A percentile compares a stretch with the other conserved stretches of the same genome.
Conservation (phyloP, 1,140 invertebrate species). For the Neodiprion fabricii region DNA sequence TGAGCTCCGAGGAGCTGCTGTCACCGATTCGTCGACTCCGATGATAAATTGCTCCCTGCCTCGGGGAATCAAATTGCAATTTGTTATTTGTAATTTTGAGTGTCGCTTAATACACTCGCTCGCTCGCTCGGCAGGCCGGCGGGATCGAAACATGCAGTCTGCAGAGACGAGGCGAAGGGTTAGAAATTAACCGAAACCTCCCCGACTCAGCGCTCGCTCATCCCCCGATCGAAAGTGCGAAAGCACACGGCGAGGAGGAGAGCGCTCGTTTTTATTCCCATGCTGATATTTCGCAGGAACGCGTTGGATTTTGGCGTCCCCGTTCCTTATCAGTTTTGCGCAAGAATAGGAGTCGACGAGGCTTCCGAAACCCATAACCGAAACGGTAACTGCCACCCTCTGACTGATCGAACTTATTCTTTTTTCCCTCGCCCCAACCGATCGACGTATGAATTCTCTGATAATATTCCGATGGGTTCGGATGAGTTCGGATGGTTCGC, state of each 20-base stretch:
- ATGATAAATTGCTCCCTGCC: conserved; percentile 58
- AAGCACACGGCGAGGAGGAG: conserved; percentile 2
- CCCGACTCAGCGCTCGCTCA: not conserved
- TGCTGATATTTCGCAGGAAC: not conserved
- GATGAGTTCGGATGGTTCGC: not conserved
- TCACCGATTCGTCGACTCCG: conserved; percentile 61
- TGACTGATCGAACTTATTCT: conserved; percentile 60
- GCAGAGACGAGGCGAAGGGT: conserved; percentile 24
- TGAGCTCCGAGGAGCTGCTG: conserved; percentile 29
- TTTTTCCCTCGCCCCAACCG: conserved; percentile 33
- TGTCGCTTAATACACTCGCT: conserved; percentile 60
- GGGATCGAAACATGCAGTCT: conserved; percentile 24
- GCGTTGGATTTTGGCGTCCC: not conserved
- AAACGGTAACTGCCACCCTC: conserved; percentile 62
- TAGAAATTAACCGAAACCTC: conserved; percentile 24
- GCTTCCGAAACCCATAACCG: conserved; percentile 64
- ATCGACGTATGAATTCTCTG: conserved; percentile 19
- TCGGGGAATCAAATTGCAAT: conserved; percentile 62
- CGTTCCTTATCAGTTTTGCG: conserved; percentile 59
- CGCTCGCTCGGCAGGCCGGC: conserved; percentile 18
- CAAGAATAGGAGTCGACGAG: conserved; percentile 62
- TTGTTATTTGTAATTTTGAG: conserved; percentile 65
- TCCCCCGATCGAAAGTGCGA: not conserved
- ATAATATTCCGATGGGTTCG: conserved; percentile 36
- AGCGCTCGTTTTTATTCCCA: not conserved